These are phyloP conservation scores for Thysanoteuthis rhombus DNA, from an alignment of 2,888 invertebrate genomes.

Conservation along the genomic window DNA sequence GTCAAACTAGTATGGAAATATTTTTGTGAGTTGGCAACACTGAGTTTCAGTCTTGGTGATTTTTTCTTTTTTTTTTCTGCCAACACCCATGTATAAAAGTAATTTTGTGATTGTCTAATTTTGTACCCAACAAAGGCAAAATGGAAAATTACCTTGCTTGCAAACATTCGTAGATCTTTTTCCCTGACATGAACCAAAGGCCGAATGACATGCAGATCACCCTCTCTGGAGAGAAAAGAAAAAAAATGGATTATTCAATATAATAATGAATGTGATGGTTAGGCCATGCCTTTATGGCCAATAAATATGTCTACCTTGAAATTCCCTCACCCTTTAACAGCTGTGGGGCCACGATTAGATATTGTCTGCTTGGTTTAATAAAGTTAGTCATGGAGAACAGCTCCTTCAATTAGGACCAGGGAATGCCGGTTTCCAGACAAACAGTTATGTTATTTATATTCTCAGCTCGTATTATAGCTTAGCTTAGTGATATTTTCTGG, in stretches of 20 bases:
- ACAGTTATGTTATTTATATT: no score
- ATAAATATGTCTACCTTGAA: background rate
- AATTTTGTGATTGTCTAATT: background rate
- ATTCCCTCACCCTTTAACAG: background rate
- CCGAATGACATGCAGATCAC: constrained; percentile 83
- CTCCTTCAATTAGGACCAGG: no score
- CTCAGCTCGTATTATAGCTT: no score
- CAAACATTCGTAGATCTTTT: constrained; percentile 79
- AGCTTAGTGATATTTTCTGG: no score
- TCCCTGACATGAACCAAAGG: constrained; percentile 89
- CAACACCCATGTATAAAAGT: no score
- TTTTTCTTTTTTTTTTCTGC: no score
- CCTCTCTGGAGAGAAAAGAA: constrained; percentile 73
- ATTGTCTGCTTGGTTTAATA: background rate
- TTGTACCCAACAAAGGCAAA: no score
- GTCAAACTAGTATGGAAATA: no score
- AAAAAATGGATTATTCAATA: constrained; percentile 28
- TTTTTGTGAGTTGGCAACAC: no score
- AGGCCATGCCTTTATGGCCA: no score
- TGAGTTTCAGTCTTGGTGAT: no score
- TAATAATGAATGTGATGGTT: background rate
- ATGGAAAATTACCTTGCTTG: constrained; percentile 68
- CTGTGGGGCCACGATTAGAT: background rate
- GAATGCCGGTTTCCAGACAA: no score
- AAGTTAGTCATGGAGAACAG: background rate